Evolutionary conservation across 37 sponge, comb jelly and placozoan genomes (phyloP).

Genomic region (Hexactinellida sp.): DNA sequence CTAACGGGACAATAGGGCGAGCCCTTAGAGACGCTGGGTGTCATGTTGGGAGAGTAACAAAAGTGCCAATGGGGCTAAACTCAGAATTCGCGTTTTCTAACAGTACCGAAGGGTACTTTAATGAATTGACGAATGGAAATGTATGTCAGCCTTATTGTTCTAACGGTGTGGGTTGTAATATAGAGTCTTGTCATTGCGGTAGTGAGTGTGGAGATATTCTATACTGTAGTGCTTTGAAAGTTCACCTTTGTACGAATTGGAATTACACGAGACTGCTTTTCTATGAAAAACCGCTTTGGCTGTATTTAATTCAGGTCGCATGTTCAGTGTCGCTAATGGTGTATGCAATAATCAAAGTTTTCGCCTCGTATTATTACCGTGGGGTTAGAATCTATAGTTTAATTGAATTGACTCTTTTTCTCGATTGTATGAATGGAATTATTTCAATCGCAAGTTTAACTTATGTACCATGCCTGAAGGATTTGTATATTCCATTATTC

Average conservation of each 20-base stretch:
- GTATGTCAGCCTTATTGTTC: not conserved
- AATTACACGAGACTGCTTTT: not conserved
- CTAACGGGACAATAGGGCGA: not conserved
- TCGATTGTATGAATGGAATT: not conserved
- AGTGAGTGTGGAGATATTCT: not conserved
- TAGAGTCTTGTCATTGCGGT: not conserved
- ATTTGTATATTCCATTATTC: slow-evolving; percentile 53
- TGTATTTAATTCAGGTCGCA: not conserved
- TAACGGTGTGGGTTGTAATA: not conserved
- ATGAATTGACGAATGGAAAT: not conserved
- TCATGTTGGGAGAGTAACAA: not conserved
- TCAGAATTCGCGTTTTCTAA: not conserved
- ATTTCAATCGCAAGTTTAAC: not conserved
- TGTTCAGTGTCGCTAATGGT: not conserved
- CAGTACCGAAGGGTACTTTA: not conserved
- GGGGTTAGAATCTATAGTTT: not conserved
- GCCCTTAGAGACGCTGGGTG: not conserved
- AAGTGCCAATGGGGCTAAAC: not conserved
- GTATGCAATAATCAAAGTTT: not conserved
- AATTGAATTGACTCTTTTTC: not conserved
- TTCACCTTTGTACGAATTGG: not conserved
- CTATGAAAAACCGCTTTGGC: not conserved
- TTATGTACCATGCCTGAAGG: slow-evolving; percentile 27
- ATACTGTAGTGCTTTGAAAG: not conserved
- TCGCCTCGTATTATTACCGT: not conserved